Percentiles rank a stretch among this genome's conserved stretches.
Conservation (phyloP, 2,888 invertebrate species). For the Diplazon laetatorius region DNA sequence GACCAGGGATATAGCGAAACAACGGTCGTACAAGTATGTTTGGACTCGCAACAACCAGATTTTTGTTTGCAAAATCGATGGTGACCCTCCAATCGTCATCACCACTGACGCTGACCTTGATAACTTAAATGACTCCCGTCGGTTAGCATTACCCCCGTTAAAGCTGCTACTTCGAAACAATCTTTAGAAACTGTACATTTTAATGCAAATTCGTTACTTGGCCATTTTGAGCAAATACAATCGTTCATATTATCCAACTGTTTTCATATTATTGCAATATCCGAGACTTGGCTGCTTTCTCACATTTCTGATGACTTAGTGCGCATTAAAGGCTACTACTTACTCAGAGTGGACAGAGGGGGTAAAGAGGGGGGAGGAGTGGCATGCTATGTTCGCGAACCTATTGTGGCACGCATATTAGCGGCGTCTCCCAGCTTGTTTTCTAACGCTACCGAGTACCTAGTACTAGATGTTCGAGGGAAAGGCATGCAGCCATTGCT, state of each 20-base stretch:
- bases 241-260: neutral
- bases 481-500: no score
- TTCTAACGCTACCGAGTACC: slow-evolving; percentile 29
- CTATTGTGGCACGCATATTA: neutral
- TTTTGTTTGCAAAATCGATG: no score
- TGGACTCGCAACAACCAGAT: no score
- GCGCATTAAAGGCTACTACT: neutral
- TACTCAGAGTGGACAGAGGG: slow-evolving; percentile 21
- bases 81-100: no score
- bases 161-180: no score
- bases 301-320: neutral
- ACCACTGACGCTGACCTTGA: no score
- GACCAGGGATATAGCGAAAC: no score
- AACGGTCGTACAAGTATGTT: no score
- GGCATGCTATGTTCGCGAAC: slow-evolving; percentile 39
- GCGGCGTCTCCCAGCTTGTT: neutral
- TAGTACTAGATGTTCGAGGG: no score
- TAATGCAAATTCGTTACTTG: neutral
- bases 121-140: no score
- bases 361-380: slow-evolving; percentile 32
- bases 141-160: no score
- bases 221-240: neutral
- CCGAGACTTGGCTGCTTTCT: slow-evolving; percentile 3
- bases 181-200: neutral
- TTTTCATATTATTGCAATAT: neutral